Conservation (phyloP, 1,140 invertebrate species). For the Plutomurus gul region DNA sequence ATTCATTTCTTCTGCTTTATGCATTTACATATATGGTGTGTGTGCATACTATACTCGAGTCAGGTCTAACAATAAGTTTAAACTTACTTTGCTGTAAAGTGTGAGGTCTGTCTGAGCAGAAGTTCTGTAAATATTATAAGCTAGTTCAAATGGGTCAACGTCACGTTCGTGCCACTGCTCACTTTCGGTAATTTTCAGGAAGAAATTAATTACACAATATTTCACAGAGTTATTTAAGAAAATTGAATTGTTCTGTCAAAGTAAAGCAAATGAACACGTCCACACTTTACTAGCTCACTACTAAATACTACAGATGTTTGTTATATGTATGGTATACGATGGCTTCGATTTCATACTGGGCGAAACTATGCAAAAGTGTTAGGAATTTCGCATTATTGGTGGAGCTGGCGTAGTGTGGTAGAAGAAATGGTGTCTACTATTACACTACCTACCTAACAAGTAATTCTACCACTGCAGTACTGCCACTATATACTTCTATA, state of each 20-base stretch:
- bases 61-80: too few relatives aligned
- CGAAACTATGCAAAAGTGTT: neutral
- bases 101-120: neutral
- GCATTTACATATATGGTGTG: too few relatives aligned
- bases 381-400: neutral
- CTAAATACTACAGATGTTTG: neutral
- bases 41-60: too few relatives aligned
- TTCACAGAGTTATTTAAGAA: neutral
- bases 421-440: too few relatives aligned
- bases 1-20: too few relatives aligned
- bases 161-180: conserved; percentile 15
- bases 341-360: neutral
- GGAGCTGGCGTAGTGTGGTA: too few relatives aligned
- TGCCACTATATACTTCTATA: too few relatives aligned
- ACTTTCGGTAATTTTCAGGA: neutral
- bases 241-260: neutral
- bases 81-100: too few relatives aligned
- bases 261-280: too few relatives aligned
- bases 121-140: neutral
- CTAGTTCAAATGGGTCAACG: conserved; percentile 7
- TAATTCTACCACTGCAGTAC: too few relatives aligned
- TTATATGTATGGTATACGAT: neutral
- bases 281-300: neutral
- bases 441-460: too few relatives aligned
- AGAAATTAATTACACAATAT: conserved; percentile 19